A percentile compares a stretch with the other conserved stretches of the same genome.
Conservation (phyloP, 2,113 vertebrate species). For the Bufo bufo region DNA sequence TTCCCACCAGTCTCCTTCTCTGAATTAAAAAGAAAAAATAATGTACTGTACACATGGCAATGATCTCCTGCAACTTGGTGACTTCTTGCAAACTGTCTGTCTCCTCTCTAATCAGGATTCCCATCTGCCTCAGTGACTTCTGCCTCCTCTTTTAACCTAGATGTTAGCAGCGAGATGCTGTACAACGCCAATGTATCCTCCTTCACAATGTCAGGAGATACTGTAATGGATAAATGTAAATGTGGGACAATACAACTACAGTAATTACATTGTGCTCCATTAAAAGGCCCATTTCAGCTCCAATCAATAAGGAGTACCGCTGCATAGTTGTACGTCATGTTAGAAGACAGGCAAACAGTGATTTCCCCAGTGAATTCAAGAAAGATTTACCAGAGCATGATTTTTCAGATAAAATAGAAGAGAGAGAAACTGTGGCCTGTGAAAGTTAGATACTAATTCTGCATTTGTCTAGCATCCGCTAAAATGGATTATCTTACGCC, state of each 20-base stretch:
- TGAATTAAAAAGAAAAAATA: background rate
- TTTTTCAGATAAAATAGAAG: background rate
- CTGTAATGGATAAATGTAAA: background rate
- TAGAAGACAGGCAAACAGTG: background rate
- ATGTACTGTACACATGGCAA: background rate
- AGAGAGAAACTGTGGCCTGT: background rate
- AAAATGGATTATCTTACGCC: too few species aligned
- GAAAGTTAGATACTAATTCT: background rate
- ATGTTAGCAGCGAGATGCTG: background rate
- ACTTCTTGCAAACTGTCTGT: background rate
- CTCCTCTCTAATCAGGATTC: background rate
- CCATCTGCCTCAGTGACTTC: background rate
- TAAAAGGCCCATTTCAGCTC: background rate
- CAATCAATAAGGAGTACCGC: slow-evolving; percentile 1
- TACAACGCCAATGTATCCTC: background rate
- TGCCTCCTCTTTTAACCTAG: background rate
- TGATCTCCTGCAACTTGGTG: background rate
- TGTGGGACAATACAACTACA: background rate
- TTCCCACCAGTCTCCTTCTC: slow-evolving; percentile 99
- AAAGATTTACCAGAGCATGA: background rate
- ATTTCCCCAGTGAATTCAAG: background rate
- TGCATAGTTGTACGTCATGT: background rate
- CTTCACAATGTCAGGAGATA: background rate
- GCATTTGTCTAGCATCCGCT: background rate
- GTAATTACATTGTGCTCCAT: background rate